Percentiles rank a stretch among this genome's conserved stretches.
phyloP scores from a whole-genome alignment of 2,113 vertebrate species.

The Panthera leo region DNA sequence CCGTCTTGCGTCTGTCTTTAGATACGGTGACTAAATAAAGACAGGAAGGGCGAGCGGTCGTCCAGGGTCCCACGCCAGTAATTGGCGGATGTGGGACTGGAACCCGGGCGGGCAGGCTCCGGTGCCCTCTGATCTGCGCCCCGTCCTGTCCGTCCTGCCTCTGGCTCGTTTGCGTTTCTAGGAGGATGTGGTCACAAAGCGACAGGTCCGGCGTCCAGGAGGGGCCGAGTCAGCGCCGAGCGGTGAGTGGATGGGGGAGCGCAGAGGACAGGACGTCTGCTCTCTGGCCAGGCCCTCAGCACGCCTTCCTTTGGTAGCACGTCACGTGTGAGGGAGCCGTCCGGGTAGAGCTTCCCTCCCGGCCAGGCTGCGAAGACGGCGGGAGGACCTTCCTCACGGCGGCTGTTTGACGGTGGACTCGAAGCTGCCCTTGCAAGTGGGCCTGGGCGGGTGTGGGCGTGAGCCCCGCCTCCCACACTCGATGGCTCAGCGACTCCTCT shows the following conservation, averaged over 20 bases:
- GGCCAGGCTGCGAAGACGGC: not conserved
- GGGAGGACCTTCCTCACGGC: not conserved
- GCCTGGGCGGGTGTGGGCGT: fast-evolving
- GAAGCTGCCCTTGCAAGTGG: fast-evolving
- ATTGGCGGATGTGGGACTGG: not conserved
- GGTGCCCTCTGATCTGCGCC: not conserved
- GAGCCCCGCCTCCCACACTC: not conserved
- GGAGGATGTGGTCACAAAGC: not conserved
- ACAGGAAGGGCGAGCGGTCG: not conserved
- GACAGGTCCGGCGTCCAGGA: not conserved
- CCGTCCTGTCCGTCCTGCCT: not conserved
- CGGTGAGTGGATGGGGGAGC: not conserved
- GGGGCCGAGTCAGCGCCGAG: not conserved
- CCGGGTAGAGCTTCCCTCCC: not conserved
- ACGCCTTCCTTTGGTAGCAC: not conserved
- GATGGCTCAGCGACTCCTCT: not conserved
- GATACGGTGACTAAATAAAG: not conserved
- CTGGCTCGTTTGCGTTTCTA: not conserved
- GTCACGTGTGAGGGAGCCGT: too few species aligned
- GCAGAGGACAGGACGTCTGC: not conserved
- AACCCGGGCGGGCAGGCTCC: not conserved
- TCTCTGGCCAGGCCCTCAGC: not conserved
- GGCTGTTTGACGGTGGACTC: fast-evolving
- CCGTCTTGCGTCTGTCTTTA: not conserved
- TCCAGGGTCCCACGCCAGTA: not conserved